Conservation (phyloP, 2,888 invertebrate species). For the Temnothorax ravouxi region DNA sequence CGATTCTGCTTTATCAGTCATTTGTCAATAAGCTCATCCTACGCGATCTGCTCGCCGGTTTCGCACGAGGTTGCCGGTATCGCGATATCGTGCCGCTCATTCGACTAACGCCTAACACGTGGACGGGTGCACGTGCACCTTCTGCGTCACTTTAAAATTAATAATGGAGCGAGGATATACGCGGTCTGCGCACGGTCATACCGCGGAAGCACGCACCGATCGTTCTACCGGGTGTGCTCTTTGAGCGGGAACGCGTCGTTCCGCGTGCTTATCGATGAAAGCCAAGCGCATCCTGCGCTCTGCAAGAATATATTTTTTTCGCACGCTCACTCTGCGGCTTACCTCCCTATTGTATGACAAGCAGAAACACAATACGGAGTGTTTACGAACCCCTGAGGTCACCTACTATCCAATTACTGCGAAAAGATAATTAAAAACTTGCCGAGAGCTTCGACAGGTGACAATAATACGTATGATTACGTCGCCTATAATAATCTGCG, state of each 20-base stretch:
- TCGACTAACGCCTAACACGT: slow-evolving; percentile 69
- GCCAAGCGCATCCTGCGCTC: slow-evolving; percentile 30
- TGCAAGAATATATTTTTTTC: slow-evolving; percentile 10
- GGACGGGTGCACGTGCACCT: slow-evolving; percentile 67
- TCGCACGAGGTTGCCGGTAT: slow-evolving; percentile 55
- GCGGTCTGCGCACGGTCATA: slow-evolving; percentile 82
- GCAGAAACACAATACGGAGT: not conserved
- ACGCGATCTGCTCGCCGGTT: slow-evolving; percentile 43
- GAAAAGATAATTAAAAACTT: slow-evolving; percentile 11
- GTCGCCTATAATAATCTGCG: not conserved
- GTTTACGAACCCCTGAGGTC: not conserved
- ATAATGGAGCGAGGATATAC: slow-evolving; percentile 84
- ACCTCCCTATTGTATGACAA: not conserved
- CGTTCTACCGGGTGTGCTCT: slow-evolving; percentile 70
- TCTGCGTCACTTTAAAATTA: slow-evolving; percentile 78
- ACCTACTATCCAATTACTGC: not conserved
- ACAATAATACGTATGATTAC: slow-evolving; percentile 34
- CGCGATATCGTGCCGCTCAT: slow-evolving; percentile 39
- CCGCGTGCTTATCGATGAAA: slow-evolving; percentile 54
- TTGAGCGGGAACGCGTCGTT: slow-evolving; percentile 47
- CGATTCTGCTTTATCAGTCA: slow-evolving; percentile 10
- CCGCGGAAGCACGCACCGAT: slow-evolving; percentile 74
- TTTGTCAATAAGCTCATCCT: slow-evolving; percentile 45
- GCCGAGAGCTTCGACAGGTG: slow-evolving; percentile 10
- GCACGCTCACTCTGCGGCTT: not conserved